A percentile compares a stretch with the other conserved stretches of the same genome.
phyloP scores from a whole-genome alignment of 2,113 vertebrate genomes.

The Romanogobio albipinnatus region DNA sequence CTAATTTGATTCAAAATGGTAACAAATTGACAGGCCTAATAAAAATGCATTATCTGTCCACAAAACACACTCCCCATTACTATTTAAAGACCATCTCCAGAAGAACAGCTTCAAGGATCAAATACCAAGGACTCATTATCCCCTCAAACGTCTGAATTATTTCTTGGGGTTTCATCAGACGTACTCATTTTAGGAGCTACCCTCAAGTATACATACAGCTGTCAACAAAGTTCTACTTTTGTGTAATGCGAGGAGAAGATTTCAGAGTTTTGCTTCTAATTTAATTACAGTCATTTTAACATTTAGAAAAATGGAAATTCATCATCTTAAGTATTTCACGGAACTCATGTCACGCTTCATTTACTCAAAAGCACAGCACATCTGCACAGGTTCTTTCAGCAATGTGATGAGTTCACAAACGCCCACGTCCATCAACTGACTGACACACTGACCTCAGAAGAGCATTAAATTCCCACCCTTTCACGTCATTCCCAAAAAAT shows the following conservation, averaged over 20 bases:
- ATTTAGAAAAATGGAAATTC: constrained; percentile 17
- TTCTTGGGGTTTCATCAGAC: constrained; percentile 63
- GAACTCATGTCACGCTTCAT: neutral
- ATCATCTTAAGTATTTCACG: neutral
- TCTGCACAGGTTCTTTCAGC: neutral
- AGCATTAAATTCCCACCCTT: neutral
- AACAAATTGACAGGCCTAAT: neutral
- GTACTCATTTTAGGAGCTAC: constrained; percentile 44
- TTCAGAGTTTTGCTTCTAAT: constrained; percentile 14
- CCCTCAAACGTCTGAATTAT: constrained; percentile 42
- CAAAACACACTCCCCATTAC: neutral
- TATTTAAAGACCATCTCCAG: constrained; percentile 28
- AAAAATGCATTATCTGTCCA: constrained; percentile 7
- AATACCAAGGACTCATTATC: constrained; percentile 32
- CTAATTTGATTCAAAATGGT: neutral
- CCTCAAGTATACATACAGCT: constrained; percentile 29
- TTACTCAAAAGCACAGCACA: neutral
- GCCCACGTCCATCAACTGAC: neutral
- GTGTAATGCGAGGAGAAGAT: neutral
- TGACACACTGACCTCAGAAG: constrained; percentile 10
- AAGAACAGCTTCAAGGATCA: constrained; percentile 32
- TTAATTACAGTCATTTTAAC: neutral
- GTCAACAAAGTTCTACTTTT: constrained; percentile 42
- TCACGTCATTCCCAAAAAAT: neutral
- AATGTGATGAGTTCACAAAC: neutral